Evolutionary conservation across 2,888 invertebrate genomes (phyloP).

Genomic region (Megamerina dolium): DNA sequence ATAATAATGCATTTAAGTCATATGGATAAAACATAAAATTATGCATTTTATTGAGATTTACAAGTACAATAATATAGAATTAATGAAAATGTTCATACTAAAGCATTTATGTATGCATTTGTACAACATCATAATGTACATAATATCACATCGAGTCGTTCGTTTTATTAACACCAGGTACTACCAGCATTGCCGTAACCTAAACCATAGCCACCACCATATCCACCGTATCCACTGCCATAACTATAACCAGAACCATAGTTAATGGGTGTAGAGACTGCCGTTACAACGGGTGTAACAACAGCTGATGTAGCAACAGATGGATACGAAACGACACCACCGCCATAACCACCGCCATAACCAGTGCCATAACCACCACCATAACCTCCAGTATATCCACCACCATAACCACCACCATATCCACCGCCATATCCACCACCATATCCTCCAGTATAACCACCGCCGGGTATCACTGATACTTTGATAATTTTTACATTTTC

Average conservation of each 20-base stretch:
- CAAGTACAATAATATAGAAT: too few relatives aligned
- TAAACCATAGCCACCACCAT: conserved; percentile 15
- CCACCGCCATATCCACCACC: conserved; percentile 19
- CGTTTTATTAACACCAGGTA: conserved; percentile 6
- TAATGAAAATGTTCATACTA: too few relatives aligned
- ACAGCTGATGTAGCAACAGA: conserved; percentile 33
- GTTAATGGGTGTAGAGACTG: conserved; percentile 28
- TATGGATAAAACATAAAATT: too few relatives aligned
- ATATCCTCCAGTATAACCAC: conserved; percentile 10
- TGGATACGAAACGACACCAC: conserved; percentile 19
- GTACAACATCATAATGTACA: too few relatives aligned
- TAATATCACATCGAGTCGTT: too few relatives aligned
- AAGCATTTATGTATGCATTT: too few relatives aligned
- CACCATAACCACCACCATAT: conserved; percentile 23
- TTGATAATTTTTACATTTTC: conserved; percentile 36
- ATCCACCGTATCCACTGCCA: conserved; percentile 17
- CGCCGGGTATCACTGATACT: conserved; percentile 30
- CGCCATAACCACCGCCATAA: conserved; percentile 24
- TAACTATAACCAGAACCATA: conserved; percentile 21
- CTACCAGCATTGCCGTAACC: too few relatives aligned
- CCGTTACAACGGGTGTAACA: conserved; percentile 32
- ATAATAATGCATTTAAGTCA: too few relatives aligned
- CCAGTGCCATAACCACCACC: conserved; percentile 20
- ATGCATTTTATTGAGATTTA: too few relatives aligned
- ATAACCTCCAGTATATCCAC: conserved; percentile 10